A percentile compares a stretch with the other conserved stretches of the same genome.
phyloP scores from a whole-genome alignment of 1,140 invertebrate genomes.

The Anoplophora glabripennis region DNA sequence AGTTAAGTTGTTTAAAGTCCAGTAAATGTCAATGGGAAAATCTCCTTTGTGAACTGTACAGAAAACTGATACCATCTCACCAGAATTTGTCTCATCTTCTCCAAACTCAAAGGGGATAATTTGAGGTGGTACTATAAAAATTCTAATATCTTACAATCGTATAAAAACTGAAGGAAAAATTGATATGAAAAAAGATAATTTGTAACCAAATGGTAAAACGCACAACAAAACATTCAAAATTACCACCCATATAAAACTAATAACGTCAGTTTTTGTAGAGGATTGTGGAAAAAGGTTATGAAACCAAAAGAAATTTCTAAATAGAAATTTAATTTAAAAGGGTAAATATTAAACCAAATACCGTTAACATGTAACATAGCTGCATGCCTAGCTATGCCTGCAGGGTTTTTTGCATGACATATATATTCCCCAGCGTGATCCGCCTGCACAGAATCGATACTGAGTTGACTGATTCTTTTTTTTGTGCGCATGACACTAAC shows the following conservation, averaged over 20 bases:
- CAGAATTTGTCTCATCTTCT: slow-evolving; percentile 63
- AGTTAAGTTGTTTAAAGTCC: slow-evolving; percentile 48
- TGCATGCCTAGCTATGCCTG: slow-evolving; percentile 62
- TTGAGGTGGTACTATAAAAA: slow-evolving; percentile 60
- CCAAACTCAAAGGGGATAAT: slow-evolving; percentile 66
- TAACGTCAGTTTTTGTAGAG: no score
- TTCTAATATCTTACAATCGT: neutral
- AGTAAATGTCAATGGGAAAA: slow-evolving; percentile 61
- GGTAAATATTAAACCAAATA: slow-evolving; percentile 43
- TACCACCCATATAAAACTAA: no score
- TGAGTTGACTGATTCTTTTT: slow-evolving; percentile 59
- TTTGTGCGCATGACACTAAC: slow-evolving; percentile 53
- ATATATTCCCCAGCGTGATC: slow-evolving; percentile 72
- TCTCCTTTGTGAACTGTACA: slow-evolving; percentile 69
- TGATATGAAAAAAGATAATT: no score
- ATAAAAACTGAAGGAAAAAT: no score
- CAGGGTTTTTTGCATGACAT: slow-evolving; percentile 66
- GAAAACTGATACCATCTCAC: slow-evolving; percentile 58
- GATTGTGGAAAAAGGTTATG: neutral
- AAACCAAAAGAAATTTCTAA: neutral
- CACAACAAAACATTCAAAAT: no score
- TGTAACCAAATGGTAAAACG: no score
- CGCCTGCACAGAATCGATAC: slow-evolving; percentile 65
- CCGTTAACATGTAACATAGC: slow-evolving; percentile 70
- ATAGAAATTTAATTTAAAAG: neutral